Evolutionary conservation across 92 coral and sea anemone species (phyloP), one percentile per base, ranked within the genome.

Genomic region (Umimayanthus kanabou): DNA sequence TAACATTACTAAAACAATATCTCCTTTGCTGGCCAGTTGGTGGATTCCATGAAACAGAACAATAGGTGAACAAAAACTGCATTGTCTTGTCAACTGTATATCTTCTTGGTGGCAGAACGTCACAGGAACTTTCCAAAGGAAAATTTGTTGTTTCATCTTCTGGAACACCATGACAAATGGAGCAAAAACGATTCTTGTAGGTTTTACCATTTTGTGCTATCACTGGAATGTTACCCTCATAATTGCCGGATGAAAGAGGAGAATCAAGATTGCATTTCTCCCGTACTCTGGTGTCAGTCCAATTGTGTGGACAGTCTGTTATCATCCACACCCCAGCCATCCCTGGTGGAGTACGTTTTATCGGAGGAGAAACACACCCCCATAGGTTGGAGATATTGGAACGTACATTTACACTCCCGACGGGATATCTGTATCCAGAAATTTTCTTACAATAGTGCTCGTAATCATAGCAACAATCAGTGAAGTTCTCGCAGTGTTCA

Each of bases 11-110:
- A 29, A 9, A 28, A 71, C 76, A 71, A 71, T 71, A 71, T 30
- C 76, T 71, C 37, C 76, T 71, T 71, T 30, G 76, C 33, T 28
- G 37, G 16, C 76, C 76, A 28, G n/a, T 71, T 71, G 33, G 76
- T 25, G 37, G 40, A 6, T 15, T 71, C 76, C 18, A 18, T 22
- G 39, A 71, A 26, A 26, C 4, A 1, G 37, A 25, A 28, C 76
- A 71, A 28, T 28, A 71, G 6, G 67, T 9, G 40, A 71, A 71
- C 20, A 71, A 14, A 71, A 71, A 71, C 10, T 71, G 9, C 39
- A 71, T 71, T 14, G 40, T 28, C 76, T 71, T 14, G 5, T 71
- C 76, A 29, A 14, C 29, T 5, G 33, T 28, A 71, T 8, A 71
- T 20, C 20, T 11, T 39, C 20, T 71, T 71, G 76, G 76, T 71